These are phyloP conservation scores for Drosophila trapezifrons DNA, from an alignment of 1,140 invertebrate species.

Conservation along the genomic window DNA sequence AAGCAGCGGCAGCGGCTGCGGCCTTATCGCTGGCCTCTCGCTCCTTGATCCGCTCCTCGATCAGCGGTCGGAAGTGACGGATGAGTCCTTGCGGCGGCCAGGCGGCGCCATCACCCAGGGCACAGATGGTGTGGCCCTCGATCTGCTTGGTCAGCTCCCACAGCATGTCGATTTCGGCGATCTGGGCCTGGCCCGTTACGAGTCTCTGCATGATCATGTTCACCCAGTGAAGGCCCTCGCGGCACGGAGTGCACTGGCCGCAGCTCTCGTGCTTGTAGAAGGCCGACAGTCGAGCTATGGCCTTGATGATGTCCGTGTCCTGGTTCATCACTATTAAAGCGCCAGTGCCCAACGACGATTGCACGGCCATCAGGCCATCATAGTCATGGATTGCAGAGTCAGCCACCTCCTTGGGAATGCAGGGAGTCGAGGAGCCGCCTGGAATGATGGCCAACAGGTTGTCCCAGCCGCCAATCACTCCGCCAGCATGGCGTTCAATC, in stretches of 20 bases:
- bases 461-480: conserved; percentile 72
- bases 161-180: conserved; percentile 69
- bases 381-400: conserved; percentile 61
- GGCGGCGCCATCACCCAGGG: conserved; percentile 67
- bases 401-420: conserved; percentile 53
- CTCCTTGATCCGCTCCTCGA: conserved; percentile 64
- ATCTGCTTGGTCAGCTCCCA: conserved; percentile 76
- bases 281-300: conserved; percentile 88
- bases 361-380: conserved; percentile 62
- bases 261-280: conserved; percentile 93
- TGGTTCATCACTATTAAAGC: conserved; percentile 75
- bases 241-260: conserved; percentile 92
- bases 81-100: conserved; percentile 78
- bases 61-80: conserved; percentile 67
- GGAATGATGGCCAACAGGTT: conserved; percentile 73
- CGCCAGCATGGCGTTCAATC: conserved; percentile 72
- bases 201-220: conserved; percentile 74
- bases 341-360: conserved; percentile 71
- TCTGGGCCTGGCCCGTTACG: conserved; percentile 59
- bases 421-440: conserved; percentile 70
- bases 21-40: conserved; percentile 31
- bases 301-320: conserved; percentile 83
- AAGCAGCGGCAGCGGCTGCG: conserved; percentile 1
- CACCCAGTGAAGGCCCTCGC: conserved; percentile 87
- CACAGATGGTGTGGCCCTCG: conserved; percentile 76